A percentile compares a stretch with the other conserved stretches of the same genome.
These are phyloP conservation scores for Neosilurus mollespiculum DNA, from an alignment of 2,797 vertebrate species.

Conservation along the genomic window DNA sequence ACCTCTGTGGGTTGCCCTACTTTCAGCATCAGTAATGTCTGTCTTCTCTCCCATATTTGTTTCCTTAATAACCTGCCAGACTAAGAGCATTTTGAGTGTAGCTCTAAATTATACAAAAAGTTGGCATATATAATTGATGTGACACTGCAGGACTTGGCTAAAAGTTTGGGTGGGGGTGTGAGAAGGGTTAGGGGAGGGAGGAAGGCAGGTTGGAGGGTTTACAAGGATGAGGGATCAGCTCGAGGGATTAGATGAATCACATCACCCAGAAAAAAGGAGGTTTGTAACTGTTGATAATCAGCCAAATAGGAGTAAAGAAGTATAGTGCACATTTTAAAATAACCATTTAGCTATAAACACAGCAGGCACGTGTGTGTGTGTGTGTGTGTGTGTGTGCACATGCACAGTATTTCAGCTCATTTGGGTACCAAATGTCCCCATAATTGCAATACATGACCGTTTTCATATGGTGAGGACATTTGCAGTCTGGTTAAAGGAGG, in stretches of 20 bases:
- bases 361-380: neutral
- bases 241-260: neutral
- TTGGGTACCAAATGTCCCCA: neutral
- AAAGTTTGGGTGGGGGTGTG: neutral
- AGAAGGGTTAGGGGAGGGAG: neutral
- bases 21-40: conserved; percentile 27
- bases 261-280: neutral
- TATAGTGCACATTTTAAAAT: neutral
- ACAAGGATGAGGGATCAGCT: neutral
- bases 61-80: conserved; percentile 33
- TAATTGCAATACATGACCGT: neutral
- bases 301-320: neutral
- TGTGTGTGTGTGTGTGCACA: neutral
- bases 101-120: conserved; percentile 51
- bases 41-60: neutral
- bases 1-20: conserved; percentile 45
- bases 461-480: neutral
- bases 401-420: neutral
- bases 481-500: neutral
- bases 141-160: neutral
- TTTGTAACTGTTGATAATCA: neutral
- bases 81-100: conserved; percentile 44
- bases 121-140: conserved; percentile 53
- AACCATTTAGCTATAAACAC: neutral
- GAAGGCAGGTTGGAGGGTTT: neutral